Evolutionary conservation across 2,797 vertebrate genomes (phyloP).

Genomic region (Nothura maculosa): DNA sequence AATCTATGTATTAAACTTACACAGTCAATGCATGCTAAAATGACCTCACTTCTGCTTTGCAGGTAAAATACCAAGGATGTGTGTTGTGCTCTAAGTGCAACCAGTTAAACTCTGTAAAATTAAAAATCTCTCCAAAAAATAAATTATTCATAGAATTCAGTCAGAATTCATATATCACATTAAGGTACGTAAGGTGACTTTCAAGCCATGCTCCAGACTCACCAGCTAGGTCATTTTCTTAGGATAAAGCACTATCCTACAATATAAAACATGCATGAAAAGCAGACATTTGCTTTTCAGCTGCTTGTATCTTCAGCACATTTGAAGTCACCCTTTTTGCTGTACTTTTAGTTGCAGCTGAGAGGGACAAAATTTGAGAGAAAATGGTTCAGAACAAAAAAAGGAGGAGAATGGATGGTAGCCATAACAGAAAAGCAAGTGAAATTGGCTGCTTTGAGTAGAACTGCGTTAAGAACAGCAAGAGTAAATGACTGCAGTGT

Average conservation of each 20-base stretch:
- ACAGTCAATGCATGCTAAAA: background rate
- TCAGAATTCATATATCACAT: conserved; percentile 40
- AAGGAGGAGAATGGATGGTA: background rate
- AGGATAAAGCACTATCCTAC: background rate
- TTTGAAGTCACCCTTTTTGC: background rate
- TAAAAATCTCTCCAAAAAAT: conserved; percentile 40
- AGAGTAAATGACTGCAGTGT: background rate
- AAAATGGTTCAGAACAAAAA: background rate
- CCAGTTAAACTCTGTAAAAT: conserved; percentile 9
- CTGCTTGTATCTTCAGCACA: background rate
- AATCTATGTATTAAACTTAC: background rate
- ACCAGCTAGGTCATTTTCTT: conserved; percentile 16
- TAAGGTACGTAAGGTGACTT: conserved; percentile 27
- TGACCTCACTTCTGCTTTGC: background rate
- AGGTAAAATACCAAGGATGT: background rate
- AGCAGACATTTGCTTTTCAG: background rate
- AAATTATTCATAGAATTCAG: conserved; percentile 45
- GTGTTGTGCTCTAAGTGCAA: background rate
- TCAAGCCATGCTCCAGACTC: background rate
- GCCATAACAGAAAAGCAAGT: background rate
- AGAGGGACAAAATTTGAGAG: background rate
- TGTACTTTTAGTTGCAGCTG: background rate
- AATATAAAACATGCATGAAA: conserved; percentile 11
- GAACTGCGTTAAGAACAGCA: background rate
- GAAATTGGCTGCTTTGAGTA: background rate